A percentile compares a stretch with the other conserved stretches of the same genome.
Evolutionary conservation across 2,797 vertebrate genomes (phyloP).

Genomic region (Mus spretus): DNA sequence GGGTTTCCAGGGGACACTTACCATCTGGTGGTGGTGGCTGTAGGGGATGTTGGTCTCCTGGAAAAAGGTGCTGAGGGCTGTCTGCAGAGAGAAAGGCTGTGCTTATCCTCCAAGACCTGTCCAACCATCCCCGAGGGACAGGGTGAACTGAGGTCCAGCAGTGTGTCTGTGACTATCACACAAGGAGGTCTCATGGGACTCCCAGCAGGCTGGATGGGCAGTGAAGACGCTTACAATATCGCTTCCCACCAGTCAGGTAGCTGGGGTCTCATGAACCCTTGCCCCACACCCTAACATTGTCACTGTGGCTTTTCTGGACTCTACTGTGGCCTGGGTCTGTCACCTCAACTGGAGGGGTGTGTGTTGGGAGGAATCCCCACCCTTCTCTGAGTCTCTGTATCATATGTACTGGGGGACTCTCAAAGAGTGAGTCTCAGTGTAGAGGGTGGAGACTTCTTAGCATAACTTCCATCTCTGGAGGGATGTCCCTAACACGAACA

Average conservation of each 20-base stretch:
- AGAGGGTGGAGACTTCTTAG: not conserved
- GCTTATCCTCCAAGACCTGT: not conserved
- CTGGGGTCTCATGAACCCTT: not conserved
- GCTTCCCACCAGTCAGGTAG: not conserved
- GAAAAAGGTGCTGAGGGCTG: conserved; percentile 99
- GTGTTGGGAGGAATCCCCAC: not conserved
- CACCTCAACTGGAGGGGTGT: not conserved
- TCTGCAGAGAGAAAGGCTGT: conserved; percentile 88
- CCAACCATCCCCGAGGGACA: not conserved
- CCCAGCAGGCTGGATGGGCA: not conserved
- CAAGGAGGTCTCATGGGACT: not conserved
- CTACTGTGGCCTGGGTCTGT: not conserved
- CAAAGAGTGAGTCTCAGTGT: not conserved
- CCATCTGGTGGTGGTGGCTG: conserved; percentile 98
- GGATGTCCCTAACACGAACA: not conserved
- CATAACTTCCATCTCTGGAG: not conserved
- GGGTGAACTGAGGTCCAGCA: not conserved
- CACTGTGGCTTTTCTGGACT: not conserved
- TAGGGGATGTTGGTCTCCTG: conserved; percentile 99
- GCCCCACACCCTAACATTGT: not conserved
- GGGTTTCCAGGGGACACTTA: conserved; percentile 88
- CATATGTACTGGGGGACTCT: not conserved
- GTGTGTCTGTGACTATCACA: not conserved
- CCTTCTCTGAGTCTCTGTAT: not conserved
- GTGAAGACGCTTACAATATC: not conserved